A percentile compares a stretch with the other conserved stretches of the same genome.
phyloP scores from a whole-genome alignment of 2,888 invertebrate species.

The Pandemis heparana region DNA sequence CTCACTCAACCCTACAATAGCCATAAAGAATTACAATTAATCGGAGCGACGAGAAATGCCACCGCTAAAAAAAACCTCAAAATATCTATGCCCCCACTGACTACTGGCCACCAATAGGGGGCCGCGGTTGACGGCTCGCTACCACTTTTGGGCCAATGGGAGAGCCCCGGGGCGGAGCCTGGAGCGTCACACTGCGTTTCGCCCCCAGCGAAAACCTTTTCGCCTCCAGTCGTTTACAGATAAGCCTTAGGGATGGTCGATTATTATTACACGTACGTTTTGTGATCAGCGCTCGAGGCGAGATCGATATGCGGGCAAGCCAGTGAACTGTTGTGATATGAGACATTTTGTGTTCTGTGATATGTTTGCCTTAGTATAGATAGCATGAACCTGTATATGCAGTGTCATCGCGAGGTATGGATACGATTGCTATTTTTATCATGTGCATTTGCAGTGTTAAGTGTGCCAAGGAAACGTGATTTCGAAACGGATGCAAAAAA shows the following conservation, averaged over 20 bases:
- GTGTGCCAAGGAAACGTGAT: background rate
- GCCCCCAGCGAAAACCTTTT: slow-evolving; percentile 85
- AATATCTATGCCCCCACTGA: slow-evolving; percentile 77
- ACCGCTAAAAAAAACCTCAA: slow-evolving; percentile 82
- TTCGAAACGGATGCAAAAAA: background rate
- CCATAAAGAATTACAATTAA: slow-evolving; percentile 85
- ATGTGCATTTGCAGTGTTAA: slow-evolving; percentile 3
- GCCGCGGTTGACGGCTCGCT: slow-evolving; percentile 64
- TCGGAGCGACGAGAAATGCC: slow-evolving; percentile 81
- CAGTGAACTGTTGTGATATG: slow-evolving; percentile 63
- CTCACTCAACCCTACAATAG: slow-evolving; percentile 84
- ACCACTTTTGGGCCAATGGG: slow-evolving; percentile 78
- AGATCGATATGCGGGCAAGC: slow-evolving; percentile 75
- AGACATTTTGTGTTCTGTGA: slow-evolving; percentile 76
- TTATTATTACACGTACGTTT: slow-evolving; percentile 82
- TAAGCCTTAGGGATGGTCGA: slow-evolving; percentile 85
- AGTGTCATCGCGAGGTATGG: slow-evolving; percentile 85
- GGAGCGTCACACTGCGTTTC: slow-evolving; percentile 78
- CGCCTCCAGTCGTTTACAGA: slow-evolving; percentile 85
- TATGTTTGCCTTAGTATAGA: slow-evolving; percentile 83
- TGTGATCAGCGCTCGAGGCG: slow-evolving; percentile 79
- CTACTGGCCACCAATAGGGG: slow-evolving; percentile 75
- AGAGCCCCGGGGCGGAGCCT: slow-evolving; percentile 81
- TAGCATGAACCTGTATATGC: slow-evolving; percentile 84
- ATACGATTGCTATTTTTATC: slow-evolving; percentile 44